Base-by-base conservation (phyloP, 2,113 vertebrate species). In the Phalacrocorax aristotelis region DNA sequence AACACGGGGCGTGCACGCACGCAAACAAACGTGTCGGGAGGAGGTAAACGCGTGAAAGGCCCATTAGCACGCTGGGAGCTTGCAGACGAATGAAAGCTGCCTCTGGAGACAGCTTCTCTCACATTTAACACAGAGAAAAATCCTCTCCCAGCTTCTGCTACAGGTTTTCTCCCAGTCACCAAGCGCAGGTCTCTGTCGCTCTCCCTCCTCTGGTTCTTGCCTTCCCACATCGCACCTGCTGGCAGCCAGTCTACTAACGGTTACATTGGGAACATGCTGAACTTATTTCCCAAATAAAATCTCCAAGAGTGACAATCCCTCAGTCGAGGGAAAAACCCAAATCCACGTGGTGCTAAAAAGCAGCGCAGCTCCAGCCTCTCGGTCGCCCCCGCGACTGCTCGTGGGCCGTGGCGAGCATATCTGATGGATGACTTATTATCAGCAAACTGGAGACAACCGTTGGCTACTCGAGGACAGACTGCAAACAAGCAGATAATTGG, bases 1-100 rank as follows among this genome's bases (percentile, higher is more conserved):
- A 48, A 26, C 13, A 0, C 4, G 4, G 9, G 65, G 42, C 15
- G 42, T 16, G 42, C 42, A 44, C 42, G 4, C 9, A 9, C 1
- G 40, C 26, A 36, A 9, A 57, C 19, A 30, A 12, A 11, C 0
- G 15, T 13, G n/a, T 40, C 46, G 23, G 55, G 68, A 42, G 55
- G 21, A 42, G 36, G 44, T 4, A 61, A 15, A 22, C 4, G 19
- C 29, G 29, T 5, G 23, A 27, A 21, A 21, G 21, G 46, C 5
- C 17, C 23, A 14, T 16, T 20, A 21, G 66, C 18, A 8, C 7
- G 34, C 75, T 10, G 14, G 54, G 13, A 34, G n/a, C 29, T 83
- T 15, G 46, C 42, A 48, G 4, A 7, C 6, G 34, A 16, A 10
- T 7, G 27, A 25, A 13, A 51, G 29, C 34, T 61, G 80, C 21